These are phyloP conservation scores for Calycopis cecrops DNA, from an alignment of 1,140 invertebrate genomes.

Conservation along the genomic window DNA sequence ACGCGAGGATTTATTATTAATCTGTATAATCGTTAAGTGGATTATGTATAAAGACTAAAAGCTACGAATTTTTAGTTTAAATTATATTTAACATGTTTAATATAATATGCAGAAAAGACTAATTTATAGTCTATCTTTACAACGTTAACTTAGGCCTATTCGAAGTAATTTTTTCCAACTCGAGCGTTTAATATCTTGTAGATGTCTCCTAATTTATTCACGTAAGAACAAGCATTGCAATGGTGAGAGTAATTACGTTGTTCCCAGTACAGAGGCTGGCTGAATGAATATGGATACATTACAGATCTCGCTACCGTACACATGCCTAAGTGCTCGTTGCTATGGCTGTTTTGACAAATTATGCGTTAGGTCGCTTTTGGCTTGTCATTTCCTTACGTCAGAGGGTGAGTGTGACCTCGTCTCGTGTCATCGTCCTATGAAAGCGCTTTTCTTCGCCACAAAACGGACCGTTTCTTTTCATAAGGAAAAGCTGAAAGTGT, in stretches of 20 bases:
- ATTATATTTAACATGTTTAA: no score
- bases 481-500: conserved; percentile 72
- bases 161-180: not conserved
- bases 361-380: conserved; percentile 64
- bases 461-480: conserved; percentile 73
- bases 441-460: conserved; percentile 72
- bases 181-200: conserved; percentile 14
- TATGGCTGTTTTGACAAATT: conserved; percentile 59
- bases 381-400: conserved; percentile 61
- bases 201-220: conserved; percentile 33
- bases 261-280: conserved; percentile 41
- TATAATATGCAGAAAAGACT: no score
- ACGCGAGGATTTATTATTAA: no score
- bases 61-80: no score
- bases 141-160: not conserved
- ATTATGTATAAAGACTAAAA: no score
- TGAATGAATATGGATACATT: conserved; percentile 49
- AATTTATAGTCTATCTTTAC: no score
- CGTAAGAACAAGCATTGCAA: conserved; percentile 35
- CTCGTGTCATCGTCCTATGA: conserved; percentile 73
- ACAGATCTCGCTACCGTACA: conserved; percentile 25
- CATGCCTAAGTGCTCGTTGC: conserved; percentile 28
- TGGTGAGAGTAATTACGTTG: conserved; percentile 53
- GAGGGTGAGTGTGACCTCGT: conserved; percentile 65
- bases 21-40: no score